Conservation (phyloP, 2,113 vertebrate species). For the Albula glossodonta region DNA sequence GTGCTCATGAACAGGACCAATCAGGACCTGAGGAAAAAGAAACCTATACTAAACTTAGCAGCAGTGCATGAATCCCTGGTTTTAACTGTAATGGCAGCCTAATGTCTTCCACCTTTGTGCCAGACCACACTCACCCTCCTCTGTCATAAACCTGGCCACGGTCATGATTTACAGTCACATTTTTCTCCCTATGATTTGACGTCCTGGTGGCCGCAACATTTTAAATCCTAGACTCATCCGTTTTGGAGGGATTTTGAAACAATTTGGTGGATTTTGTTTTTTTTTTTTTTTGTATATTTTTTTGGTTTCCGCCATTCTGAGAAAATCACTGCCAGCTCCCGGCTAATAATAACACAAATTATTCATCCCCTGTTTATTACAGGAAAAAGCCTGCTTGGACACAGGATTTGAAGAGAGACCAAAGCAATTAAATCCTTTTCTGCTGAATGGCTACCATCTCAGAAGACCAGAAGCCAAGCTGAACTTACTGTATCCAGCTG, state of each 20-base stretch:
- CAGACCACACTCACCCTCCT: slow-evolving; percentile 58
- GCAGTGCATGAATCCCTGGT: slow-evolving; percentile 46
- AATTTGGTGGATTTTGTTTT: slow-evolving; percentile 55
- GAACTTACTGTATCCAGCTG: not conserved
- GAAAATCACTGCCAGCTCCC: slow-evolving; percentile 50
- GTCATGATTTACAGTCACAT: slow-evolving; percentile 59
- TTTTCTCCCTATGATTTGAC: slow-evolving; percentile 26
- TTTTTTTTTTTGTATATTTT: slow-evolving; percentile 15
- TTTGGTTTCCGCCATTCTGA: not conserved
- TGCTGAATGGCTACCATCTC: slow-evolving; percentile 52
- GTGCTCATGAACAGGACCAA: slow-evolving; percentile 37
- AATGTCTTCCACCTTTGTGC: slow-evolving; percentile 60
- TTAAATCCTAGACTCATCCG: slow-evolving; percentile 33
- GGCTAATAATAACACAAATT: slow-evolving; percentile 55
- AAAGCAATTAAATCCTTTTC: slow-evolving; percentile 60
- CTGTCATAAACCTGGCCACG: slow-evolving; percentile 69
- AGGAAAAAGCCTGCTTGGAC: slow-evolving; percentile 37
- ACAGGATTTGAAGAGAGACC: slow-evolving; percentile 48
- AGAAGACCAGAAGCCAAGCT: slow-evolving; percentile 37
- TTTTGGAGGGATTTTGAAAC: slow-evolving; percentile 51
- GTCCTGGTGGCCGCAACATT: slow-evolving; percentile 37
- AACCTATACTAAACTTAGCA: slow-evolving; percentile 38
- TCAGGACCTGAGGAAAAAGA: slow-evolving; percentile 45
- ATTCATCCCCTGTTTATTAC: slow-evolving; percentile 38
- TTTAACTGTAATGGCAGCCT: slow-evolving; percentile 57